Evolutionary conservation across 2,113 vertebrate species (phyloP).

Genomic region (Alexandromys fortis): DNA sequence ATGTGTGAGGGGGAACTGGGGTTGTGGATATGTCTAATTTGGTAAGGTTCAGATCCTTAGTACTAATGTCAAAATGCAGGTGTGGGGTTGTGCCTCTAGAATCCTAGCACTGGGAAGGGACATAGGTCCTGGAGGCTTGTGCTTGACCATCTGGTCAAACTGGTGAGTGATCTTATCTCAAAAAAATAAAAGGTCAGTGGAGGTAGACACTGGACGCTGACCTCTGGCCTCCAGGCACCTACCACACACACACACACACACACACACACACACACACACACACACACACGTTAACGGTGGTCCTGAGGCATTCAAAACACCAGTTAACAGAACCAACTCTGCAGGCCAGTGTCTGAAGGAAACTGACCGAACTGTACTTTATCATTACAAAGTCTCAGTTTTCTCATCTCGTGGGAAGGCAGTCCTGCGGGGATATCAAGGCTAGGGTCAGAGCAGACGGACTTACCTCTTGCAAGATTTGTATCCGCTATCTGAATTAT

Average conservation of each 20-base stretch:
- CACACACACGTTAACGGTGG: neutral
- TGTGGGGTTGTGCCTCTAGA: neutral
- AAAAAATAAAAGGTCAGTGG: neutral
- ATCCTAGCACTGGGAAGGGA: neutral
- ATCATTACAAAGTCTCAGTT: neutral
- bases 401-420: neutral
- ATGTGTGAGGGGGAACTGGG: neutral
- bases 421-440: neutral
- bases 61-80: neutral
- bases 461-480: constrained; percentile 95
- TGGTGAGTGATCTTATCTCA: neutral
- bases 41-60: neutral
- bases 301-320: neutral
- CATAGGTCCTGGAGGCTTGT: too few species aligned
- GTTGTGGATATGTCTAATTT: neutral
- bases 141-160: neutral
- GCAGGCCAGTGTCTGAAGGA: neutral
- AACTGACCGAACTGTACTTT: neutral
- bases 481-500: constrained; percentile 88
- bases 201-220: neutral
- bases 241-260: too few species aligned
- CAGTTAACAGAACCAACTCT: neutral
- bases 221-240: too few species aligned
- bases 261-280: neutral
- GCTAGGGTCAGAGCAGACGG: neutral